Evolutionary conservation across 2,797 vertebrate genomes (phyloP).

Genomic region (Acipenser transmontanus): DNA sequence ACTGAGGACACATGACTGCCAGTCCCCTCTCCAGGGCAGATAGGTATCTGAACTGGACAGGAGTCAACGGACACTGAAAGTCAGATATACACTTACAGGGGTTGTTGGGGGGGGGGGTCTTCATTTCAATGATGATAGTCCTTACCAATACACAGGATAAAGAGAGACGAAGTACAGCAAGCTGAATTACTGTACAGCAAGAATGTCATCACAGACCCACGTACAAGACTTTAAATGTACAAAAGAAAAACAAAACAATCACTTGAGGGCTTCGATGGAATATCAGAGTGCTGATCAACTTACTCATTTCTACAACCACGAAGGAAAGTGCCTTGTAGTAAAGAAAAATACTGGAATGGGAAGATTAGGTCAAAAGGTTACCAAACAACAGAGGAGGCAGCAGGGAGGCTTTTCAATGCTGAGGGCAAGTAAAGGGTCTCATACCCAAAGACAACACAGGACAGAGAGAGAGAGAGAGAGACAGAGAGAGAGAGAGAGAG

Average conservation of each 20-base stretch:
- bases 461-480: not conserved
- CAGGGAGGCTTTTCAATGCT: not conserved
- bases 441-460: not conserved
- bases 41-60: no score
- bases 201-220: no score
- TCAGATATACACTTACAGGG: no score
- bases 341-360: not conserved
- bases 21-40: no score
- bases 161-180: no score
- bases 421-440: conserved; percentile 10
- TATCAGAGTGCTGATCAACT: not conserved
- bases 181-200: no score
- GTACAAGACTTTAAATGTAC: no score
- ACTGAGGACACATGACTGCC: no score
- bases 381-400: not conserved
- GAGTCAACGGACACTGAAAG: no score
- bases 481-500: not conserved
- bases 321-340: not conserved
- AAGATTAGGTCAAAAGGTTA: not conserved
- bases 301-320: not conserved
- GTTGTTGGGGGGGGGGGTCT: no score
- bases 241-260: not conserved
- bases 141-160: no score
- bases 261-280: not conserved
- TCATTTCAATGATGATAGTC: no score